Evolutionary conservation across 2,113 vertebrate species (phyloP).

Genomic region (Copsychus sechellarum): DNA sequence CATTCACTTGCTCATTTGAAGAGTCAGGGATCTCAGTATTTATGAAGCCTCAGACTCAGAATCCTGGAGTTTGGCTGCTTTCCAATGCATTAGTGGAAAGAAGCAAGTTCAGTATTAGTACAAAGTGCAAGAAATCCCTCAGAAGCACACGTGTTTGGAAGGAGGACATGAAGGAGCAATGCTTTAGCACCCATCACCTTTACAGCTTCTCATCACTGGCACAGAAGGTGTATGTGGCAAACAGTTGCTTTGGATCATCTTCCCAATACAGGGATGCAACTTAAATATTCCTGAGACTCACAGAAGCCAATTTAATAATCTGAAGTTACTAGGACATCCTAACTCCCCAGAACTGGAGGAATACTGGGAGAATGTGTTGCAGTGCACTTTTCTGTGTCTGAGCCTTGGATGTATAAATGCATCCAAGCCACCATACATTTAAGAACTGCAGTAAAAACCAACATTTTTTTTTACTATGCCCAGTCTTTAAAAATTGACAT

Average conservation of each 20-base stretch:
- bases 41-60: not conserved
- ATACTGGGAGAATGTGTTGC: not conserved
- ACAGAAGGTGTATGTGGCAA: not conserved
- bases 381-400: not conserved
- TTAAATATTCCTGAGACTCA: not conserved
- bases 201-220: not conserved
- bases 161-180: not conserved
- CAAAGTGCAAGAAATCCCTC: not conserved
- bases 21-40: not conserved
- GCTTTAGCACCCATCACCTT: not conserved
- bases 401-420: not conserved
- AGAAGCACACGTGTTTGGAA: not conserved
- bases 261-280: not conserved
- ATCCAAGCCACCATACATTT: not conserved
- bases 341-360: not conserved
- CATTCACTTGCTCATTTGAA: not conserved
- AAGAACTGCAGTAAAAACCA: not conserved
- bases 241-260: not conserved
- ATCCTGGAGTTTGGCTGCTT: not conserved
- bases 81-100: not conserved
- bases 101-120: not conserved
- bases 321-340: not conserved
- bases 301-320: not conserved
- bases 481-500: conserved; percentile 54
- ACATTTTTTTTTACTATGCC: not conserved